A percentile compares a stretch with the other conserved stretches of the same genome.
Evolutionary conservation across 2,797 vertebrate species (phyloP).

Genomic region (Lutjanus argentimaculatus): DNA sequence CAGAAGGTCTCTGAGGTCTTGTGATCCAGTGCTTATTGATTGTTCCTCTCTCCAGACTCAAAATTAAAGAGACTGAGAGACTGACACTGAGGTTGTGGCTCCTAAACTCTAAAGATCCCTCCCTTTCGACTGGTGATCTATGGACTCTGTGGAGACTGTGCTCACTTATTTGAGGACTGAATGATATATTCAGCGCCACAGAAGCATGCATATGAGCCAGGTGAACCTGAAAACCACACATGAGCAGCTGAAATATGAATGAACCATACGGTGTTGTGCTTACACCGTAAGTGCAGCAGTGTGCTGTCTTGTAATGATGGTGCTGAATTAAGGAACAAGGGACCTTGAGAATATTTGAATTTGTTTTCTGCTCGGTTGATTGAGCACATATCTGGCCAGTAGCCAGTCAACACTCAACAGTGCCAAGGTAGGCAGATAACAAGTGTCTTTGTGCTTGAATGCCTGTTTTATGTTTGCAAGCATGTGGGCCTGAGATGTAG

Average conservation of each 20-base stretch:
- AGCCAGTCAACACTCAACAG: not conserved
- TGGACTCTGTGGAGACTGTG: not conserved
- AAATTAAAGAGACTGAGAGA: not conserved
- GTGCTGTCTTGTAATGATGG: not conserved
- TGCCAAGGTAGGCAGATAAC: conserved; percentile 12
- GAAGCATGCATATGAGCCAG: not conserved
- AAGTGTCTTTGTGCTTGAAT: conserved; percentile 6
- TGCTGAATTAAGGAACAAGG: conserved; percentile 6
- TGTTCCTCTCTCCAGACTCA: not conserved
- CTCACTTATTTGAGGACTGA: not conserved
- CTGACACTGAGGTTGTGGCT: not conserved
- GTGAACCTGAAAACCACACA: not conserved
- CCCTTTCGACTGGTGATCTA: not conserved
- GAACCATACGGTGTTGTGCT: not conserved
- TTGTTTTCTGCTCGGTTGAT: not conserved
- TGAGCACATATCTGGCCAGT: conserved; percentile 7
- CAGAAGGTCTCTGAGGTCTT: not conserved
- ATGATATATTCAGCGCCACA: not conserved
- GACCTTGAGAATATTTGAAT: not conserved
- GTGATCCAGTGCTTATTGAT: not conserved
- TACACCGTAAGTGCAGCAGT: not conserved
- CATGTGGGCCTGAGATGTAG: conserved; percentile 5
- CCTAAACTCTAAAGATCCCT: not conserved
- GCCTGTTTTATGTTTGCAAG: conserved; percentile 1
- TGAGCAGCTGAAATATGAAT: not conserved